Conservation (phyloP, 2,888 invertebrate species). For the Drosophila austrosaltans region DNA sequence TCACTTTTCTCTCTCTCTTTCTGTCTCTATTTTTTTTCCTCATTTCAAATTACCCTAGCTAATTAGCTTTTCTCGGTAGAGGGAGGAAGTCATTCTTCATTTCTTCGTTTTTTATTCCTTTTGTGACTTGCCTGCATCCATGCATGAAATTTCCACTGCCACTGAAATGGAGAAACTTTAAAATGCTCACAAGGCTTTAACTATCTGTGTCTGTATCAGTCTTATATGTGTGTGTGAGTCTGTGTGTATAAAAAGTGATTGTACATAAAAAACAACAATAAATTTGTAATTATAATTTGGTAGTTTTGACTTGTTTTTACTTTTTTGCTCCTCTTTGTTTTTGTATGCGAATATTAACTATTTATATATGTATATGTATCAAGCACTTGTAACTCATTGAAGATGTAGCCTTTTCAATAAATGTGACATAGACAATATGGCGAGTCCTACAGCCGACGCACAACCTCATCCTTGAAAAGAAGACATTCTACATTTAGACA, state of each 20-base stretch:
- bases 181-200: constrained; percentile 35
- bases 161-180: constrained; percentile 20
- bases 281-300: neutral
- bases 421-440: constrained; percentile 31
- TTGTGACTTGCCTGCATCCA: constrained; percentile 46
- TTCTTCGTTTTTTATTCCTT: constrained; percentile 12
- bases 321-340: neutral
- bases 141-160: constrained; percentile 62
- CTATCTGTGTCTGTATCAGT: constrained; percentile 7
- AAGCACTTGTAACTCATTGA: constrained; percentile 9
- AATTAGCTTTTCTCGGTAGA: constrained; percentile 56
- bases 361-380: neutral
- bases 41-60: constrained; percentile 59
- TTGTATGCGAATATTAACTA: neutral
- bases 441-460: constrained; percentile 40
- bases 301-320: neutral
- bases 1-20: constrained; percentile 44
- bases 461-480: constrained; percentile 27
- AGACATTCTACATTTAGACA: constrained; percentile 7
- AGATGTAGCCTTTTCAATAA: constrained; percentile 14
- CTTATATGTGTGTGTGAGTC: constrained; percentile 20
- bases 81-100: constrained; percentile 7
- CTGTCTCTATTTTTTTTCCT: constrained; percentile 40
- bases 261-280: constrained; percentile 9
- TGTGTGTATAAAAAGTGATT: neutral